A percentile compares a stretch with the other conserved stretches of the same genome.
Conservation (phyloP, 2,888 invertebrate species). For the Rambutsinella grinnellia region DNA sequence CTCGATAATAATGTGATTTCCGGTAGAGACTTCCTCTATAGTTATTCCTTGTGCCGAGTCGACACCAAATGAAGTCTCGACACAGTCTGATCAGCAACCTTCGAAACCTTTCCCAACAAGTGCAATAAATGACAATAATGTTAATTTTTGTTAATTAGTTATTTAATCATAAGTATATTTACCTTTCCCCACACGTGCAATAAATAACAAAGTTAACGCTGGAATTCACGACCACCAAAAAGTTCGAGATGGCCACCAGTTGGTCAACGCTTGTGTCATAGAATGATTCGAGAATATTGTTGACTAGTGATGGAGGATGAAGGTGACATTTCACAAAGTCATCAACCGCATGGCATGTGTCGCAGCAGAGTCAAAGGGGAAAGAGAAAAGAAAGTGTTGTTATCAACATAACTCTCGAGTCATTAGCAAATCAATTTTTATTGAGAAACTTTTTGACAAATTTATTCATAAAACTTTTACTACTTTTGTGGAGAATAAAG, state of each 20-base stretch:
- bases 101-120: conserved; percentile 97
- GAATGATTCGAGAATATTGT: conserved; percentile 89
- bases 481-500: too few species aligned
- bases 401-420: neutral
- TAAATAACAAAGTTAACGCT: conserved; percentile 98
- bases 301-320: too few species aligned
- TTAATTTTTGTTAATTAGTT: too few species aligned
- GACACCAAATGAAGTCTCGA: conserved; percentile 65
- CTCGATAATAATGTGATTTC: conserved; percentile 65
- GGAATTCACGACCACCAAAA: conserved; percentile 96
- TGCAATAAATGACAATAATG: conserved; percentile 97
- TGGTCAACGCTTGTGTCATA: conserved; percentile 77
- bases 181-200: conserved; percentile 96
- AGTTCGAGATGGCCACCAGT: conserved; percentile 86
- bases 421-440: neutral
- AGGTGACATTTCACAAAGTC: too few species aligned
- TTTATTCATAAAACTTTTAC: neutral
- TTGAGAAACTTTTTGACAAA: neutral
- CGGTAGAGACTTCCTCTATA: conserved; percentile 61
- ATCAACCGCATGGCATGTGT: conserved; percentile 94
- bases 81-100: conserved; percentile 77
- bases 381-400: neutral
- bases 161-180: too few species aligned
- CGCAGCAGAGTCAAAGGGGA: conserved; percentile 31
- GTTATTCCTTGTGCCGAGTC: conserved; percentile 52